phyloP scores from a whole-genome alignment of 1,140 invertebrate genomes.

The Leptonema lineaticorne region DNA sequence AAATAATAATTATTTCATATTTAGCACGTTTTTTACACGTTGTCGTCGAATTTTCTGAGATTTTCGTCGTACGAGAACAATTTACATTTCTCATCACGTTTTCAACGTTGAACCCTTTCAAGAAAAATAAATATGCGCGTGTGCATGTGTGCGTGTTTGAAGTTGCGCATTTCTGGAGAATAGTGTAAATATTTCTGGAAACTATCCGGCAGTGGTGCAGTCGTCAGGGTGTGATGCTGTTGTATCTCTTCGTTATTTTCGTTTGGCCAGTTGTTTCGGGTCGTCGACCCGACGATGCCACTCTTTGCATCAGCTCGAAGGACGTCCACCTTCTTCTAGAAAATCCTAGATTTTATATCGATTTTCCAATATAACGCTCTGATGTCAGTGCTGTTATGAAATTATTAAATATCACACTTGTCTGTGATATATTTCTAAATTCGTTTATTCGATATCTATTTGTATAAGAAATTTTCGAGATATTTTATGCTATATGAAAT shows the following conservation, averaged over 20 bases:
- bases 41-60: no score
- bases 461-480: background rate
- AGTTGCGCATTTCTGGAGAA: conserved; percentile 14
- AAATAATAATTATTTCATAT: no score
- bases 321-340: background rate
- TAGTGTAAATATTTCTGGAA: conserved; percentile 40
- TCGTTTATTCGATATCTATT: background rate
- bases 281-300: conserved; percentile 26
- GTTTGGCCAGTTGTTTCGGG: conserved; percentile 28
- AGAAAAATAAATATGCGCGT: conserved; percentile 6
- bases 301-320: background rate
- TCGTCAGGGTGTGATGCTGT: conserved; percentile 18
- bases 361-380: background rate
- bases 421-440: background rate
- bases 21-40: no score
- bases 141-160: conserved; percentile 14
- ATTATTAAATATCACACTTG: background rate
- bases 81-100: background rate
- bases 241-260: conserved; percentile 36
- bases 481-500: background rate
- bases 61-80: no score
- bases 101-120: background rate
- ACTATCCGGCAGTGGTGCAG: conserved; percentile 20
- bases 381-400: background rate
- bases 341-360: background rate